Conservation (phyloP, 2,888 invertebrate species). For the Ferdinandea cuprea region DNA sequence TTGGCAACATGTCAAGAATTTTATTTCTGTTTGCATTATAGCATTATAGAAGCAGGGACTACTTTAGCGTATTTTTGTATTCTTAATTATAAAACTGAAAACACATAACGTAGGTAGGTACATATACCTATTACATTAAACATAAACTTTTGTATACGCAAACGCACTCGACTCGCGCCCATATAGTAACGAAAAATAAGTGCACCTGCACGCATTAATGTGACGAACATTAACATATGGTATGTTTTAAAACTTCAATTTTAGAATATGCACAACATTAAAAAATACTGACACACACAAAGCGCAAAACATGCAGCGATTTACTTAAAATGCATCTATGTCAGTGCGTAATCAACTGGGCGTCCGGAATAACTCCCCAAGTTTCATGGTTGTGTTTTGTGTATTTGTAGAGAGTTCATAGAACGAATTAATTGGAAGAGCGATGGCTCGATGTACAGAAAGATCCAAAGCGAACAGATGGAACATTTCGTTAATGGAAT, state of each 20-base stretch:
- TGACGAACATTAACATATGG: constrained; percentile 57
- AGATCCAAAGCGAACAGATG: constrained; percentile 63
- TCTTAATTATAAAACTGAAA: constrained; percentile 54
- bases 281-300: constrained; percentile 20
- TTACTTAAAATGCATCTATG: constrained; percentile 26
- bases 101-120: constrained; percentile 42
- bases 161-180: constrained; percentile 40
- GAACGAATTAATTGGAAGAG: constrained; percentile 65
- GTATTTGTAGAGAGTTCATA: constrained; percentile 40
- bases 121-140: constrained; percentile 35
- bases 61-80: constrained; percentile 48
- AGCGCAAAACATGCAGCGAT: constrained; percentile 24
- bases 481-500: constrained; percentile 65
- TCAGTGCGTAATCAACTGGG: constrained; percentile 52
- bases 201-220: constrained; percentile 68
- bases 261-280: constrained; percentile 14
- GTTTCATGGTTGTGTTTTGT: background rate
- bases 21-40: constrained; percentile 67
- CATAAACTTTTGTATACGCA: too few species aligned
- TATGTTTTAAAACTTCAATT: constrained; percentile 24
- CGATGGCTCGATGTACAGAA: constrained; percentile 43
- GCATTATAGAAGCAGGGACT: constrained; percentile 57
- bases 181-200: constrained; percentile 50
- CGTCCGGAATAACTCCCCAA: constrained; percentile 23
- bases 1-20: constrained; percentile 74